Evolutionary conservation across 2,797 vertebrate species (phyloP).

Genomic region (Cercopithecus diana): DNA sequence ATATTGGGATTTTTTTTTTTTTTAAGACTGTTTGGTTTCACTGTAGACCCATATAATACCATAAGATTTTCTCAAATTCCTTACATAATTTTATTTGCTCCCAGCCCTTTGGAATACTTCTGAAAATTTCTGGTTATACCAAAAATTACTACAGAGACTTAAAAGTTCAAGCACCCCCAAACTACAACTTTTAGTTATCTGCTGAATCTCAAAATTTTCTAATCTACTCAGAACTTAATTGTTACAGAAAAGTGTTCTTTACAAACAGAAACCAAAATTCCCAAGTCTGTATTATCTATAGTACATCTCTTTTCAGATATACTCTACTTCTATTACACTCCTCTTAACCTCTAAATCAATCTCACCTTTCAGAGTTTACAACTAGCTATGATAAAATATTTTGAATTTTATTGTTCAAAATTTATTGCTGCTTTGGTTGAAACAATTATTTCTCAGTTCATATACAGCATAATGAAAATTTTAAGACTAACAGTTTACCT

Average conservation of each 20-base stretch:
- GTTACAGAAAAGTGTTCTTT: not conserved
- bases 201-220: not conserved
- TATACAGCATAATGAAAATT: not conserved
- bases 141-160: not conserved
- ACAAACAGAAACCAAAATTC: not conserved
- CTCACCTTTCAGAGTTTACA: not conserved
- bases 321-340: not conserved
- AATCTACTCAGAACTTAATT: not conserved
- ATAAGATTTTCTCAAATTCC: not conserved
- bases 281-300: not conserved
- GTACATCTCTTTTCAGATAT: not conserved
- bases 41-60: not conserved
- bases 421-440: not conserved
- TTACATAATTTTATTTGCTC: not conserved
- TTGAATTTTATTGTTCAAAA: not conserved
- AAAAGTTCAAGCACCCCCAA: not conserved
- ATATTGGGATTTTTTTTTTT: not conserved
- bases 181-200: not conserved
- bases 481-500: not conserved
- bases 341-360: slow-evolving; percentile 35
- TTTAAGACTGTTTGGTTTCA: not conserved
- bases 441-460: not conserved
- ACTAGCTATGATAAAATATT: not conserved
- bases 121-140: not conserved
- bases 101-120: not conserved